Evolutionary conservation across 2,888 invertebrate genomes (phyloP).

Genomic region (Polylopha cassiicola): DNA sequence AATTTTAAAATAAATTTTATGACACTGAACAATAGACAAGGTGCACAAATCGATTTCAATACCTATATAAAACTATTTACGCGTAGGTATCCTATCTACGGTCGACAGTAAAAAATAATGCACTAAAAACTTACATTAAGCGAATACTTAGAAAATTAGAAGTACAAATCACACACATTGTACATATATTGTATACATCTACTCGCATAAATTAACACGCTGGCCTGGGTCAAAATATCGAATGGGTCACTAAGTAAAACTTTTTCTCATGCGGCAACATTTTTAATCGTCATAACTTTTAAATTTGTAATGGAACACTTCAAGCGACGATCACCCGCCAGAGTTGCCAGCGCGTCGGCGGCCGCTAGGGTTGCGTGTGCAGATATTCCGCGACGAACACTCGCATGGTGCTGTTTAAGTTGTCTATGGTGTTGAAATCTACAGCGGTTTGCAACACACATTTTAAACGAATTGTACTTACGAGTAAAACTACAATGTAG

Average conservation of each 20-base stretch:
- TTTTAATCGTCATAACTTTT: not conserved
- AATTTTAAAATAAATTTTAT: too few species aligned
- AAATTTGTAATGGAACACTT: constrained; percentile 13
- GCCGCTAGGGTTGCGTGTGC: constrained; percentile 63
- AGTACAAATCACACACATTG: not conserved
- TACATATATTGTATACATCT: not conserved
- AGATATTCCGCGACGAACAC: constrained; percentile 93
- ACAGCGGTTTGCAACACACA: too few species aligned
- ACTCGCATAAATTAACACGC: constrained; percentile 1
- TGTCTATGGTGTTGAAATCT: constrained; percentile 89
- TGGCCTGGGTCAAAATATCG: too few species aligned
- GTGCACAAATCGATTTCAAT: too few species aligned
- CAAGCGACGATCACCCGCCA: constrained; percentile 20
- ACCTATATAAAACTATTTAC: too few species aligned
- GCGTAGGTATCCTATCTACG: too few species aligned
- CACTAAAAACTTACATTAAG: not conserved
- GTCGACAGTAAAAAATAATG: too few species aligned
- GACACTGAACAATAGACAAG: too few species aligned
- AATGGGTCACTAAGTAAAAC: not conserved
- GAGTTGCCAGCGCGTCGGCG: constrained; percentile 16
- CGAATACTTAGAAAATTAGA: too few species aligned
- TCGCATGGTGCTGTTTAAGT: constrained; percentile 93
- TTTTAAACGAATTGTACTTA: too few species aligned
- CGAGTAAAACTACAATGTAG: too few species aligned
- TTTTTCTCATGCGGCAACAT: not conserved